A percentile compares a stretch with the other conserved stretches of the same genome.
These are phyloP conservation scores for Netelia inedita DNA, from an alignment of 2,888 invertebrate species.

Conservation along the genomic window DNA sequence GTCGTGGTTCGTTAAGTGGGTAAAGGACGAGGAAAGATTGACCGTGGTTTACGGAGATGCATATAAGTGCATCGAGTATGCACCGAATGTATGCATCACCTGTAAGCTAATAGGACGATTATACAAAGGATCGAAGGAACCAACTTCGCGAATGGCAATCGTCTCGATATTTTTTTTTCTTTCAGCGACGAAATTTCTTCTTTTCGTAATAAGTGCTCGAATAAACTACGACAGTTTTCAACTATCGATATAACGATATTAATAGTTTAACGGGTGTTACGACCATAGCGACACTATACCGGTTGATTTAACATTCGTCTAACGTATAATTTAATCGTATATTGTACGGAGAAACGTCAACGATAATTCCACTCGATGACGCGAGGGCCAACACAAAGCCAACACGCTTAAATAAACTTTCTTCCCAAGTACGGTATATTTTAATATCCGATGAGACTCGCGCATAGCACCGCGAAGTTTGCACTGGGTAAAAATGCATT, in stretches of 20 bases:
- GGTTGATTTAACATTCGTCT: no score
- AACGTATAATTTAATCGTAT: no score
- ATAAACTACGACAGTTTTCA: no score
- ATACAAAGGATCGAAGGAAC: conserved; percentile 18
- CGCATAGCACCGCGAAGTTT: background rate
- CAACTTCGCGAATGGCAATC: background rate
- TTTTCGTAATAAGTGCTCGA: no score
- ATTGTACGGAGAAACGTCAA: background rate
- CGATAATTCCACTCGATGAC: background rate
- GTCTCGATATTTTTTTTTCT: background rate
- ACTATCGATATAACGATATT: no score
- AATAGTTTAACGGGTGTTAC: no score
- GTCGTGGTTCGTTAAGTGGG: conserved; percentile 64
- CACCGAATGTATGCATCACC: conserved; percentile 57
- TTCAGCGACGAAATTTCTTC: background rate
- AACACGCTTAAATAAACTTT: conserved; percentile 3
- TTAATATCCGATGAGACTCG: background rate
- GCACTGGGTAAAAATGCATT: no score
- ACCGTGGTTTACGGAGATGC: background rate
- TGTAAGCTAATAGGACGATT: conserved; percentile 60
- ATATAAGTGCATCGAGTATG: conserved; percentile 30
- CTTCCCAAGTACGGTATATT: background rate
- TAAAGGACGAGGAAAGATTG: conserved; percentile 68
- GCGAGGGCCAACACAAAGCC: background rate
- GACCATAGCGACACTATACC: no score